Conservation (phyloP, 2,113 vertebrate species). For the Atlantisia rogersi region DNA sequence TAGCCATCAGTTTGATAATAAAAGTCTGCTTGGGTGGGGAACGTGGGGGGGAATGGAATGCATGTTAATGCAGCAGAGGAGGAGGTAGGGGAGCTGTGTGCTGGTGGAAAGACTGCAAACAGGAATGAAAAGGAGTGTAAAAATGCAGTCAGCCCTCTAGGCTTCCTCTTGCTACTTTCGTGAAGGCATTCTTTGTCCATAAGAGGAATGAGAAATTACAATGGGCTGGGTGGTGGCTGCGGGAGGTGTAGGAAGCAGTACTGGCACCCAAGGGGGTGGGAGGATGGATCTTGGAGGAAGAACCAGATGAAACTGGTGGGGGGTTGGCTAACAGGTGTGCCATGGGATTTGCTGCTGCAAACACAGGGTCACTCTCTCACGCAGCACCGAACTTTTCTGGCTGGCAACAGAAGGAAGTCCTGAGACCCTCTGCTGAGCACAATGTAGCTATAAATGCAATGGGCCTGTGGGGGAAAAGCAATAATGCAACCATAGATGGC, state of each 20-base stretch:
- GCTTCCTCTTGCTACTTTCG: slow-evolving; percentile 25
- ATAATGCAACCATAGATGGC: background rate
- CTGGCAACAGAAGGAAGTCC: background rate
- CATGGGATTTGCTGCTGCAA: background rate
- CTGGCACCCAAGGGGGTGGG: background rate
- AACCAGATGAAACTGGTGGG: background rate
- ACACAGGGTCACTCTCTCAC: background rate
- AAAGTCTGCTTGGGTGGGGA: background rate
- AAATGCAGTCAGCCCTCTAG: slow-evolving; percentile 21
- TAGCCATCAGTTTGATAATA: slow-evolving; percentile 41
- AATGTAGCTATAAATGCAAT: background rate
- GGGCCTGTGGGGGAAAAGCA: background rate
- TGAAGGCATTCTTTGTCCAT: background rate
- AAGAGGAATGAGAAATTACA: background rate
- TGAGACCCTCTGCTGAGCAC: background rate
- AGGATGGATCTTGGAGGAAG: background rate
- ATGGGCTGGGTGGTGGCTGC: background rate
- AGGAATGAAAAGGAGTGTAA: background rate
- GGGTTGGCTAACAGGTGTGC: background rate
- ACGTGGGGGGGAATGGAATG: slow-evolving; percentile 14
- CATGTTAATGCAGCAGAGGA: slow-evolving; percentile 38
- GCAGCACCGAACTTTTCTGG: background rate
- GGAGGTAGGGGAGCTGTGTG: slow-evolving; percentile 25
- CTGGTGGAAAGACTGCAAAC: background rate
- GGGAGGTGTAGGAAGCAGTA: background rate